These are phyloP conservation scores for Hippolais icterina DNA, from an alignment of 2,113 vertebrate species.

Conservation along the genomic window DNA sequence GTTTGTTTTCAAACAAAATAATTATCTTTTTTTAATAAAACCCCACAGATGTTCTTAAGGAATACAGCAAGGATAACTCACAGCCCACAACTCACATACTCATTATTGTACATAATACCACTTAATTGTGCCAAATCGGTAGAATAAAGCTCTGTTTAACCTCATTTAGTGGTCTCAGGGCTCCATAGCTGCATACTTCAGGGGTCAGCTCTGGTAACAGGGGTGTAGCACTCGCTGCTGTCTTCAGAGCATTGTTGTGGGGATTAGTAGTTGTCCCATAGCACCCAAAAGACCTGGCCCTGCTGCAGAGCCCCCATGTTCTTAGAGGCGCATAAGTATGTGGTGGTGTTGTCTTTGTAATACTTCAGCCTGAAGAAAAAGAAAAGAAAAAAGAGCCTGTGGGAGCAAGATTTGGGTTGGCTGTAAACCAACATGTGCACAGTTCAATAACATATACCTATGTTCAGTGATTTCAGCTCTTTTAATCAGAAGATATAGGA, in stretches of 20 bases:
- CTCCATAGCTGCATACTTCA: background rate
- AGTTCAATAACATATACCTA: slow-evolving; percentile 63
- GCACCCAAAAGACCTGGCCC: background rate
- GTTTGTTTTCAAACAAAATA: background rate
- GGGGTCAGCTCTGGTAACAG: background rate
- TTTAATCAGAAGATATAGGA: slow-evolving; percentile 62
- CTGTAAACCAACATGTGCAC: slow-evolving; percentile 5
- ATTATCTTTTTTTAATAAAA: background rate
- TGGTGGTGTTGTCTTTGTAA: background rate
- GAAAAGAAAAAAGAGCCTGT: background rate
- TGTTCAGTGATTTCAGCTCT: slow-evolving; percentile 60
- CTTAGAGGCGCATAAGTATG: background rate
- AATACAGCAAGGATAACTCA: background rate
- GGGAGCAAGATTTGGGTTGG: slow-evolving; percentile 45
- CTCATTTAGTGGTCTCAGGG: background rate
- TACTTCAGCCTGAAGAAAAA: background rate
- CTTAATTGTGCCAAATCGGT: background rate
- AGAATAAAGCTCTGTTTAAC: background rate
- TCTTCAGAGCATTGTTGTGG: background rate
- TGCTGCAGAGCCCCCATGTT: background rate
- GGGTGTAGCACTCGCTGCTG: background rate
- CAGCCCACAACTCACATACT: background rate
- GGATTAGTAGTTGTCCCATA: background rate
- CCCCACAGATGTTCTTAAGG: background rate
- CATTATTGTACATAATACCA: background rate